Base-by-base conservation (phyloP, 2,888 invertebrate genomes). In the Salticus scenicus region DNA sequence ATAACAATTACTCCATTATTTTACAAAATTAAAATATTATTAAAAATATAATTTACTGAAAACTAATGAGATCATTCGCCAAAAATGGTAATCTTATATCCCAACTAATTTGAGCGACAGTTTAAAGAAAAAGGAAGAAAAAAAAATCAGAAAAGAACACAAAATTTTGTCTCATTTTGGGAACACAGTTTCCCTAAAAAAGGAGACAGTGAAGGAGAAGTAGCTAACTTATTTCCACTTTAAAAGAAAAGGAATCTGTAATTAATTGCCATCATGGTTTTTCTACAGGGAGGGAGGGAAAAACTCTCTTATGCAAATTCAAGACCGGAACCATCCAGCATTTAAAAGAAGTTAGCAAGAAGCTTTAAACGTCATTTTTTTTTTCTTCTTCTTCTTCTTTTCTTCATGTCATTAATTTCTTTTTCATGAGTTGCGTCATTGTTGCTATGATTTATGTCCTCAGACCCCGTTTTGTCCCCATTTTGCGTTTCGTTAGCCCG, bases 181-280 rank as follows among this genome's bases (percentile, higher is more conserved):
- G n/a, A 28, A 27, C n/a, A 31, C 33, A 24, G 31, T 67, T 31
- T 66, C 47, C 37, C 67, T 30, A 67, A 69, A 64, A 33, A 81
- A 30, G 69, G 42, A 27, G n/a, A 71, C 37, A 47, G 10, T 28
- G 37, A 80, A 70, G 63, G 20, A 57, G 69, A 83, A 76, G 72
- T 70, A 69, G 70, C 75, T 64, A 83, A 83, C 82, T 83, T 82
- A 76, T 76, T 82, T 33, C 70, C 17, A 76, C 57, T 82, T 83
- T 84, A 84, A 84, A 77, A 84, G 83, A 84, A 84, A 84, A 84
- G 77, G 76, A 77, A 73, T 84, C 69, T 77, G 77, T 77, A 84
- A 84, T 77, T 84, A 84, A 84, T 84, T 84, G 83, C 83, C 72
- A 73, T 77, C 28, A 71, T 69, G 33, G 57, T 51, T 57, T 84